Conservation (phyloP, 2,113 vertebrate genomes). For the Plecturocebus donacophilus region DNA sequence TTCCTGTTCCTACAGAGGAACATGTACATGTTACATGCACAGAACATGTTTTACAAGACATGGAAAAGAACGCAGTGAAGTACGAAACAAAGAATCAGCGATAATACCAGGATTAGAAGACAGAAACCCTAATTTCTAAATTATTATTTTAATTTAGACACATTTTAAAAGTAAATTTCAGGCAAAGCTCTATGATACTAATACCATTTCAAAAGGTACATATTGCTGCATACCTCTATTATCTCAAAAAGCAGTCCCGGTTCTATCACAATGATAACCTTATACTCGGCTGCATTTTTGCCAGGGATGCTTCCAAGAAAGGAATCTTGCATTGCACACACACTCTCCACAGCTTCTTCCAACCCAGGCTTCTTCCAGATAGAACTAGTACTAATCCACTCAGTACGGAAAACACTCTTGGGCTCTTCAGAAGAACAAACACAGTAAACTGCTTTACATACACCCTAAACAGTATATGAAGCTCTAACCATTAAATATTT, state of each 20-base stretch:
- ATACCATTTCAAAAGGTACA: background rate
- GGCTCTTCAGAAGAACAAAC: conserved; percentile 80
- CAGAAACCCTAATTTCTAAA: background rate
- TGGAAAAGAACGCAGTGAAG: background rate
- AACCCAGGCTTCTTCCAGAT: conserved; percentile 95
- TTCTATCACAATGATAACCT: conserved; percentile 91
- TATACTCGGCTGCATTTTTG: conserved; percentile 88
- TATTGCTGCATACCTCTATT: conserved; percentile 90
- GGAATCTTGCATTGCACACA: conserved; percentile 93
- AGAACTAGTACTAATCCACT: conserved; percentile 94
- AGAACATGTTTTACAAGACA: background rate
- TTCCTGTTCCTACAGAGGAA: background rate
- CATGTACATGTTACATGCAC: too few relatives aligned
- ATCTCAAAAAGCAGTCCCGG: conserved; percentile 95
- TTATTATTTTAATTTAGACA: background rate
- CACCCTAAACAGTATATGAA: background rate
- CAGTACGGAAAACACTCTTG: conserved; percentile 92
- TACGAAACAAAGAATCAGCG: background rate
- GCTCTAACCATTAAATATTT: background rate
- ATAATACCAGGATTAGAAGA: background rate
- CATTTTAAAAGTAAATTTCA: background rate
- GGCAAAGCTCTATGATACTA: fast-evolving
- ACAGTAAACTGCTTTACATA: background rate
- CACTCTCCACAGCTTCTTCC: conserved; percentile 95
- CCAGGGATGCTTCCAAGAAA: conserved; percentile 94